Conservation (phyloP, 2,888 invertebrate species). For the Mythimna vitellina region DNA sequence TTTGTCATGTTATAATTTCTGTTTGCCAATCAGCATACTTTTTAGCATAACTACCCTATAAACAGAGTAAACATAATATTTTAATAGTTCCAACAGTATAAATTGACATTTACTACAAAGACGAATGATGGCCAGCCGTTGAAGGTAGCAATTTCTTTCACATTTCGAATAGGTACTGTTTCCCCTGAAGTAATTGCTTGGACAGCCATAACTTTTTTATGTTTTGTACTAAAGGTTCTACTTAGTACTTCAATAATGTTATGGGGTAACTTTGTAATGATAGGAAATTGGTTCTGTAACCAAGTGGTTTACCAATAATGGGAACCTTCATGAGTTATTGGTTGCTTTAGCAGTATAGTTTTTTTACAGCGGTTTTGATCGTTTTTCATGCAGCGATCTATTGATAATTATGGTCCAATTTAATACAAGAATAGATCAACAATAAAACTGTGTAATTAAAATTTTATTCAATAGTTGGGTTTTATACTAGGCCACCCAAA, state of each 20-base stretch:
- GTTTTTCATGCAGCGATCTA: neutral
- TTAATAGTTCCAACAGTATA: neutral
- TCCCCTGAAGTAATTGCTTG: slow-evolving; percentile 46
- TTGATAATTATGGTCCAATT: neutral
- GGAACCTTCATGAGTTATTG: neutral
- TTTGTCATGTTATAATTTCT: too few relatives aligned
- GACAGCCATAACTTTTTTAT: slow-evolving; percentile 44
- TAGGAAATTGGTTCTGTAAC: neutral
- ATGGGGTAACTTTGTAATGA: slow-evolving; percentile 32
- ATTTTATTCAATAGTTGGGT: too few relatives aligned
- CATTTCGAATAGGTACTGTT: slow-evolving; percentile 45
- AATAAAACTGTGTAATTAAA: too few relatives aligned
- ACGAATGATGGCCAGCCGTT: slow-evolving; percentile 19
- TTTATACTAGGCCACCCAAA: too few relatives aligned
- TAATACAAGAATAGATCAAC: too few relatives aligned
- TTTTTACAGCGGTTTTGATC: neutral
- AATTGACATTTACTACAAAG: slow-evolving; percentile 49
- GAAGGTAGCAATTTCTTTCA: slow-evolving; percentile 39
- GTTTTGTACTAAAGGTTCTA: slow-evolving; percentile 29
- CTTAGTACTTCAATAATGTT: slow-evolving; percentile 9
- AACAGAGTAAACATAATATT: neutral
- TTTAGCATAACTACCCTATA: neutral
- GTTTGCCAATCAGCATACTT: neutral
- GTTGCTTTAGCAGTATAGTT: neutral
- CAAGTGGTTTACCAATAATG: neutral